These are phyloP conservation scores for Phthorimaea operculella DNA, from an alignment of 1,140 invertebrate species.

Conservation along the genomic window DNA sequence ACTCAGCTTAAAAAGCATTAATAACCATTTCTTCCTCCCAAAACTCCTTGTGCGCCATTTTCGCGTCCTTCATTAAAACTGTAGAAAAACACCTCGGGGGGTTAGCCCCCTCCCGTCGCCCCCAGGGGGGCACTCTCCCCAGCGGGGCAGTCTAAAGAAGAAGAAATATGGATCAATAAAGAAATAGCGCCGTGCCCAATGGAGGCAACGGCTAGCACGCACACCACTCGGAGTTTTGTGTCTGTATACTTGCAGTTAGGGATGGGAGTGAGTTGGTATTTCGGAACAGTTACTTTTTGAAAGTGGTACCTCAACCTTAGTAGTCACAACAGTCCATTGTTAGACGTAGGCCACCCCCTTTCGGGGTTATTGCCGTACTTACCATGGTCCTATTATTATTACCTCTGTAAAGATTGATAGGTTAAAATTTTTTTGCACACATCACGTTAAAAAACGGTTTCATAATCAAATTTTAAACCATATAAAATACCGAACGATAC, in stretches of 20 bases:
- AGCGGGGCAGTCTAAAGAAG: slow-evolving; percentile 61
- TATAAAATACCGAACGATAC: too few relatives aligned
- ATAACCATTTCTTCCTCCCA: slow-evolving; percentile 43
- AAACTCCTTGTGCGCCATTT: slow-evolving; percentile 45
- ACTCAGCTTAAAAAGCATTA: slow-evolving; percentile 63
- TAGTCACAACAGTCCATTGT: too few relatives aligned
- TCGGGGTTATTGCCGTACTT: too few relatives aligned
- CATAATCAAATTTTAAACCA: too few relatives aligned
- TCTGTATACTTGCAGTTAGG: slow-evolving; percentile 16
- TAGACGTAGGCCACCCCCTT: too few relatives aligned
- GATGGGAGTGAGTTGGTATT: not conserved
- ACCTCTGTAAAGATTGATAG: too few relatives aligned
- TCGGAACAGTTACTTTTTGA: not conserved
- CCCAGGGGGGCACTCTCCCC: slow-evolving; percentile 16
- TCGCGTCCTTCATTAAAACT: slow-evolving; percentile 62
- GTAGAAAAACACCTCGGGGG: slow-evolving; percentile 60
- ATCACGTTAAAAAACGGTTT: too few relatives aligned
- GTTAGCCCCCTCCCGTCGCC: slow-evolving; percentile 15
- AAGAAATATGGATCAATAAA: slow-evolving; percentile 69
- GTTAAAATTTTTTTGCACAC: too few relatives aligned
- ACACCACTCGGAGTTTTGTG: slow-evolving; percentile 30
- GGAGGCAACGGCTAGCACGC: slow-evolving; percentile 56
- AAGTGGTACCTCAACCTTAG: too few relatives aligned
- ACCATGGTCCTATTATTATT: too few relatives aligned
- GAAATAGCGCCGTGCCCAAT: slow-evolving; percentile 66